Evolutionary conservation across 2,888 invertebrate genomes (phyloP), one percentile per base, ranked within the genome.

Genomic region (Rhaphigaster nebulosa): DNA sequence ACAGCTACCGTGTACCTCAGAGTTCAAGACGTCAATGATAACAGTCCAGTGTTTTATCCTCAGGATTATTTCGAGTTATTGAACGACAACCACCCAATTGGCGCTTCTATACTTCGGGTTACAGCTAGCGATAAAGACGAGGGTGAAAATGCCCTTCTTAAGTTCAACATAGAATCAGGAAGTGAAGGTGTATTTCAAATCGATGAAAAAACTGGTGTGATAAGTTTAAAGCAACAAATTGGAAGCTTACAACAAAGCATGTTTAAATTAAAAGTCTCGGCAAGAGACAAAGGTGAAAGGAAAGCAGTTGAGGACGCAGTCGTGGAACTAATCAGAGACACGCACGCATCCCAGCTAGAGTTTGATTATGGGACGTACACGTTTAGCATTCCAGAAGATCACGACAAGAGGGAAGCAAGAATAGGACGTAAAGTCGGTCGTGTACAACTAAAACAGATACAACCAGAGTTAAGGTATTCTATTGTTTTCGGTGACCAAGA

Each of bases 1-100:
- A 98, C 98, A 0, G 98, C 98, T 18, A 97, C 98, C 0, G 96
- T 99, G 89, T 95, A 95, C 93, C 94, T 99, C 13, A 96, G 95
- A 92, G 95, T 99, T 34, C 94, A 96, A 91, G 99, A 99, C 94
- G 96, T 98, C 26, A 99, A 99, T 94, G 99, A 99, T 94, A 98
- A 99, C 94, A 95, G 96, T 93, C 99, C 99, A 0, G 95, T 96
- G 93, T 98, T 99, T 94, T 98, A 98, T 94, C 99, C 99, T 0
- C 95, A 95, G 93, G 95, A 96, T 93, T 99, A 99, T 94, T 96
- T 98, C 93, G 95, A 97, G 92, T 95, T 96, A 84, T 94, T 98
- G 84, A 95, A 95, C 60, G 97, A 97, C 93, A 96, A 96, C 93
- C 94, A 95, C 60, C 94, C 95, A 91, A 94, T 95, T 38, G 96